Conservation (phyloP, 2,113 vertebrate species). For the Gallinago paraguaiae region DNA sequence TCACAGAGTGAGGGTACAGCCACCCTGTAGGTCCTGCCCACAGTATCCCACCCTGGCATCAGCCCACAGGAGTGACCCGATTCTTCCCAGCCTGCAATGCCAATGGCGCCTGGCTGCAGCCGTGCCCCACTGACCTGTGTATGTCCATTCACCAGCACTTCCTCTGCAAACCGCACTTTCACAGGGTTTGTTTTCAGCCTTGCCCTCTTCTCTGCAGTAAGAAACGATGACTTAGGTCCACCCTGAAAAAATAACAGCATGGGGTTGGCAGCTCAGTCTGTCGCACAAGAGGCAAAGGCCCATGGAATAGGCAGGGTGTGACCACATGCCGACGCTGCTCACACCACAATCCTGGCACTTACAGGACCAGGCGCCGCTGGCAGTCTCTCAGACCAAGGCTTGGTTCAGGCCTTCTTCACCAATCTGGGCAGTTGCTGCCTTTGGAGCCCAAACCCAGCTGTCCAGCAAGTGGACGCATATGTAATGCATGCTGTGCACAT, state of each 20-base stretch:
- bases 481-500: not conserved
- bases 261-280: not conserved
- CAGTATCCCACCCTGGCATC: rapidly evolving
- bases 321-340: not conserved
- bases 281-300: not conserved
- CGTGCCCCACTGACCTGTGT: constrained; percentile 82
- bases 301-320: rapidly evolving
- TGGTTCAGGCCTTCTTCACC: not conserved
- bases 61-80: not conserved
- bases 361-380: rapidly evolving
- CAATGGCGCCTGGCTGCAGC: rapidly evolving
- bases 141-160: constrained; percentile 93
- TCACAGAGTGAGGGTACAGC: not conserved
- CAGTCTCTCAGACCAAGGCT: not conserved
- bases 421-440: not conserved
- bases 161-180: constrained; percentile 96
- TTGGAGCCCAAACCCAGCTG: not conserved
- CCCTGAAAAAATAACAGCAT: constrained; percentile 78
- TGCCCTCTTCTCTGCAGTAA: constrained; percentile 95
- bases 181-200: constrained; percentile 93
- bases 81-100: not conserved
- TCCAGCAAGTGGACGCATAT: rapidly evolving
- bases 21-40: not conserved
- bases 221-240: constrained; percentile 91
- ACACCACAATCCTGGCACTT: rapidly evolving